Evolutionary conservation across 2,113 vertebrate species (phyloP), one percentile per base, ranked within the genome.

Genomic region (Beaufortia kweichowensis): DNA sequence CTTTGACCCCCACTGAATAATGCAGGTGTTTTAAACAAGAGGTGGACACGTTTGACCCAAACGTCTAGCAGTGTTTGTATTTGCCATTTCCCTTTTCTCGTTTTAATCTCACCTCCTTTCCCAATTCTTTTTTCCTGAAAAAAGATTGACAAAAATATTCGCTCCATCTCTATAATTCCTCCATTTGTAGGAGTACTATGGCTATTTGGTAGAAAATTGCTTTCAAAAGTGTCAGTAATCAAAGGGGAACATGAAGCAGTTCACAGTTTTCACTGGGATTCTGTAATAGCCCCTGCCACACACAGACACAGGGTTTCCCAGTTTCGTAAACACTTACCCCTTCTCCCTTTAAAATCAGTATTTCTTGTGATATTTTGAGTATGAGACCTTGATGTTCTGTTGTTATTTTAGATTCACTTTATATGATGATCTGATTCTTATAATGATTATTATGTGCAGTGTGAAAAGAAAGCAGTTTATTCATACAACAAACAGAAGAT

Each of bases 131-230:
- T n/a, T 46, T 28, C 46, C 12, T 41, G 53, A 15, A 71, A 57
- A 41, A 57, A 71, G 68, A 71, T 23, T 57, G 53, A 57, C 68
- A 39, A 14, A 71, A 57, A 57, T 39, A 19, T 31, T 39, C 5
- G 21, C 21, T 57, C 68, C 15, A 71, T 71, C 14, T 39, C 33
- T 31, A 64, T 64, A 75, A 64, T 75, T 64, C 60, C 28, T 65
- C 46, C 29, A 75, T 75, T 35, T 64, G 60, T 2, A 8, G 33
- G 15, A 50, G 46, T 53, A 64, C 73, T 55, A 26, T 14, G 7
- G 29, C 61, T 75, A 55, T 75, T 75, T 64, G 48, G 46, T 55
- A 48, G 43, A 75, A 75, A 75, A 50, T 75, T 50, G 73, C 60
- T 75, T 53, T 75, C 15, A 35, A 64, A 75, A 21, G 53, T 71